Evolutionary conservation across 1,140 invertebrate genomes (phyloP).

Genomic region (Probaryconus sp.): DNA sequence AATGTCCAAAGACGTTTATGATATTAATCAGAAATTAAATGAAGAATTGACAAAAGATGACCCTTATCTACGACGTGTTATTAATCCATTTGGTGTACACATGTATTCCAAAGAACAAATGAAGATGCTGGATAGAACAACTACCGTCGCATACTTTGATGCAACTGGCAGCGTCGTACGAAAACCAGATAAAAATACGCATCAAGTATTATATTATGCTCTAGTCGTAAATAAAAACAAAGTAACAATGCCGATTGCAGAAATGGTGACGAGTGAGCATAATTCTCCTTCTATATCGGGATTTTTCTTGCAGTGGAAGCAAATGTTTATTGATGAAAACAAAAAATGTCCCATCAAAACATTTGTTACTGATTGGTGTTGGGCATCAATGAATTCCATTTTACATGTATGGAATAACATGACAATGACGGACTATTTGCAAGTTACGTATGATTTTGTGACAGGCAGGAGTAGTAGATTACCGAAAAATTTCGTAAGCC

Average conservation of each 20-base stretch:
- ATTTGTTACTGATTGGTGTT: background rate
- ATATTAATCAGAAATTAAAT: background rate
- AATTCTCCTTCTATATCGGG: background rate
- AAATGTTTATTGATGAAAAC: background rate
- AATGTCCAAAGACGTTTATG: background rate
- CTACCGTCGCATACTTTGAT: background rate
- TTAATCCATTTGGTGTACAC: background rate
- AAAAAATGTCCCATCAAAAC: background rate
- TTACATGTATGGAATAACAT: background rate
- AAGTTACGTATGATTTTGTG: background rate
- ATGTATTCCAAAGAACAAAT: constrained; percentile 2
- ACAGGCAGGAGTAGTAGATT: background rate
- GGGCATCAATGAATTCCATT: background rate
- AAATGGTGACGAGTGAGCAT: background rate
- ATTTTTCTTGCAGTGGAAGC: background rate
- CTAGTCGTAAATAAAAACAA: background rate
- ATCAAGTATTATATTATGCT: background rate
- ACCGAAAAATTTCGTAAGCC: constrained; percentile 1
- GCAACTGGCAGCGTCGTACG: background rate
- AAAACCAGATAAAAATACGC: background rate
- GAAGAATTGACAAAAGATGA: background rate
- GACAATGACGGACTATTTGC: constrained; percentile 1
- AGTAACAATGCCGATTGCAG: background rate
- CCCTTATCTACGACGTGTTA: background rate
- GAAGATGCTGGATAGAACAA: too few species aligned